These are phyloP conservation scores for Clivina fossor DNA, from an alignment of 2,888 invertebrate genomes.

Conservation along the genomic window DNA sequence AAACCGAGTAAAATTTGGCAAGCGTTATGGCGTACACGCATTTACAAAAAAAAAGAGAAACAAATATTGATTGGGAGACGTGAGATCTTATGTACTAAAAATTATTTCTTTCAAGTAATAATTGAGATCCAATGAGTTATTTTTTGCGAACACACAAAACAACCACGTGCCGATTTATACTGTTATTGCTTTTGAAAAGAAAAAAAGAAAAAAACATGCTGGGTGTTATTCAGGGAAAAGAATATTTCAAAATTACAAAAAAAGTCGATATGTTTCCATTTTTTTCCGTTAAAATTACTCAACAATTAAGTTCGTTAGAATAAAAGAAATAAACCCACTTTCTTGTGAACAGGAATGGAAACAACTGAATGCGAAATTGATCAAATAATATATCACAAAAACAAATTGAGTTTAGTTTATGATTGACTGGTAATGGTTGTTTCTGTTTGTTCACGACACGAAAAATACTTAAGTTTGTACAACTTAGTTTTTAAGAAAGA, in stretches of 20 bases:
- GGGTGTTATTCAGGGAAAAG: too few relatives aligned
- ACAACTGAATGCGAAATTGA: too few relatives aligned
- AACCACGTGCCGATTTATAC: conserved; percentile 17
- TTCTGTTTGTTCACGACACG: conserved; percentile 30
- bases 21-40: conserved; percentile 34
- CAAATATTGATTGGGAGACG: conserved; percentile 33
- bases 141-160: conserved; percentile 30
- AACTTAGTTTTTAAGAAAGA: conserved; percentile 33
- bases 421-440: too few relatives aligned
- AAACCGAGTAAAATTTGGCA: conserved; percentile 30
- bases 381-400: too few relatives aligned
- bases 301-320: too few relatives aligned
- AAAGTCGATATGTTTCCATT: not conserved
- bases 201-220: too few relatives aligned
- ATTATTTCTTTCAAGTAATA: conserved; percentile 18
- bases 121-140: conserved; percentile 34
- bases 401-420: too few relatives aligned
- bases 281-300: conserved; percentile 6
- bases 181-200: conserved; percentile 28
- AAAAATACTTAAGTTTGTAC: conserved; percentile 28
- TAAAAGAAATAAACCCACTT: too few relatives aligned
- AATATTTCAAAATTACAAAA: too few relatives aligned
- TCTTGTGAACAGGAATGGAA: too few relatives aligned
- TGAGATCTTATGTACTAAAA: conserved; percentile 34
- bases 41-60: conserved; percentile 30